phyloP scores from a whole-genome alignment of 1,140 invertebrate species.

The Drosophila murphyi region DNA sequence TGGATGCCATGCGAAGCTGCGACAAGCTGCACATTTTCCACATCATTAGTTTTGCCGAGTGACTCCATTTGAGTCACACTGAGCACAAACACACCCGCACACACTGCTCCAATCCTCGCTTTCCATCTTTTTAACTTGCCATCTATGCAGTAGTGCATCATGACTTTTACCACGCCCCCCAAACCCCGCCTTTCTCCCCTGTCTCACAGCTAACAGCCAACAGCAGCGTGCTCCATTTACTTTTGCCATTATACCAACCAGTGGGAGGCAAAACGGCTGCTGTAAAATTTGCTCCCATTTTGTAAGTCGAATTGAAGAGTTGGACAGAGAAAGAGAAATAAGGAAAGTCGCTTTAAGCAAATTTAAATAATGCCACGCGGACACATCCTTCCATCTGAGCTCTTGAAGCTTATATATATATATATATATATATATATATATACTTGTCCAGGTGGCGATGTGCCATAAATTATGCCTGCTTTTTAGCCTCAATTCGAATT shows the following conservation, averaged over 20 bases:
- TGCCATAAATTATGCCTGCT: slow-evolving; percentile 81
- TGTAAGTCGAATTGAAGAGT: slow-evolving; percentile 65
- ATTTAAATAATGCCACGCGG: slow-evolving; percentile 72
- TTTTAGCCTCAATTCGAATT: slow-evolving; percentile 74
- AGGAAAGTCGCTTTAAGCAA: slow-evolving; percentile 50
- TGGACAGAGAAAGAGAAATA: background rate
- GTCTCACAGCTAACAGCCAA: slow-evolving; percentile 22
- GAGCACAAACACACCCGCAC: slow-evolving; percentile 54
- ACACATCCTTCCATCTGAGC: no score
- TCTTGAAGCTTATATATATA: background rate
- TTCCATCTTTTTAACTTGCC: background rate
- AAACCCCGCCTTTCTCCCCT: slow-evolving; percentile 9
- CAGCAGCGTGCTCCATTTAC: slow-evolving; percentile 76
- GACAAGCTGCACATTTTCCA: slow-evolving; percentile 77
- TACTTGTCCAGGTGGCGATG: slow-evolving; percentile 60
- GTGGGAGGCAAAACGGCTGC: slow-evolving; percentile 5
- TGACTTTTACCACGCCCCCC: slow-evolving; percentile 9
- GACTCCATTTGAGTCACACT: slow-evolving; percentile 71
- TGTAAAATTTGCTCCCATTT: slow-evolving; percentile 56
- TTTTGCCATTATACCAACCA: slow-evolving; percentile 48
- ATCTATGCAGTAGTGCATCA: slow-evolving; percentile 49
- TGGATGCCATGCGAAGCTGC: slow-evolving; percentile 20
- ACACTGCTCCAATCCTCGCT: background rate
- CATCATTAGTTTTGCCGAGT: slow-evolving; percentile 81
- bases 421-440: background rate